phyloP scores from a whole-genome alignment of 2,797 vertebrate species.

The Sylvia borin region DNA sequence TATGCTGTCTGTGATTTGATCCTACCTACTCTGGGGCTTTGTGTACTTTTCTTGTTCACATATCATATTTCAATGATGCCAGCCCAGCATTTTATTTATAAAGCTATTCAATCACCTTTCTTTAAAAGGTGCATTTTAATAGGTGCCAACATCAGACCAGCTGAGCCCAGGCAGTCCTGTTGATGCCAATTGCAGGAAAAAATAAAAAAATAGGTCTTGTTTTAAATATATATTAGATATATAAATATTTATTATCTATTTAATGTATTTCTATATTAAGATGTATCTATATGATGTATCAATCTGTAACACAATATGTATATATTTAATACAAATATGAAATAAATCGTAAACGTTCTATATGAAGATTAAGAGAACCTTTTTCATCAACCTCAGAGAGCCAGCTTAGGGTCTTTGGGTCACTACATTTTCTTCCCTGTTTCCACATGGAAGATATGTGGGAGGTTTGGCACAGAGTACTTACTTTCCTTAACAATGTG shows the following conservation, averaged over 20 bases:
- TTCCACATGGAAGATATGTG: not conserved
- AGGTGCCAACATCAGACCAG: not conserved
- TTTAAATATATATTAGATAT: not conserved
- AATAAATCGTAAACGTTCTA: not conserved
- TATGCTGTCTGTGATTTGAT: constrained; percentile 28
- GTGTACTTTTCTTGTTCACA: constrained; percentile 18
- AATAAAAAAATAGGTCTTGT: not conserved
- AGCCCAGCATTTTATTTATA: not conserved
- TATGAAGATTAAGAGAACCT: not conserved
- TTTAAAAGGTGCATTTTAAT: constrained; percentile 5
- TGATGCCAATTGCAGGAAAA: not conserved
- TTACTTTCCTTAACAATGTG: not conserved
- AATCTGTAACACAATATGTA: not conserved
- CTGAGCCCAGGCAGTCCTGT: not conserved
- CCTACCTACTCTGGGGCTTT: constrained; percentile 8
- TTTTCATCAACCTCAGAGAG: not conserved
- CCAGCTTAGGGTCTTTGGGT: not conserved
- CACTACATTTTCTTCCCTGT: not conserved
- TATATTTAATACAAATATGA: not conserved
- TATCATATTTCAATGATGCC: constrained; percentile 7
- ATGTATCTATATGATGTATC: not conserved
- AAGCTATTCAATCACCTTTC: constrained; percentile 6
- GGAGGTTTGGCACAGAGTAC: not conserved
- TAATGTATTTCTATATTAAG: not conserved
- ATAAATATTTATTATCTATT: not conserved